Evolutionary conservation across 1,140 invertebrate genomes (phyloP).

Genomic region (Zaprionus capensis): DNA sequence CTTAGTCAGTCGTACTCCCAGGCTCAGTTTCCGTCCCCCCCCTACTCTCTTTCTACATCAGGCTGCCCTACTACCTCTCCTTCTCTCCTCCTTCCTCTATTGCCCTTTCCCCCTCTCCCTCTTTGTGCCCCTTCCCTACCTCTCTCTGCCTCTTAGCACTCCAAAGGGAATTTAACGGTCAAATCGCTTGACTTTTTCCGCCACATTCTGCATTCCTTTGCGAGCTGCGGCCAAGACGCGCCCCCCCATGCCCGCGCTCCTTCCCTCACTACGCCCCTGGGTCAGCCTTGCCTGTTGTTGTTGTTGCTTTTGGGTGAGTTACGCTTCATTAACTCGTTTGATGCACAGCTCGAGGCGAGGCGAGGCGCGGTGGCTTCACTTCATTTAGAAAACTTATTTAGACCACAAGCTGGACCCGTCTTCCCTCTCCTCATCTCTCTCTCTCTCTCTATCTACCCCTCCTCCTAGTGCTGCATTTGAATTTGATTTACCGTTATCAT

Average conservation of each 20-base stretch:
- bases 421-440: not conserved
- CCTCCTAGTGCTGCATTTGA: constrained; percentile 38
- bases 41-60: not conserved
- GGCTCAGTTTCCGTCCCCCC: constrained; percentile 6
- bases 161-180: constrained; percentile 65
- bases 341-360: constrained; percentile 32
- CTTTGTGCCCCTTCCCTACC: not conserved
- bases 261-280: not conserved
- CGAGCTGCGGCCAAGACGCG: not conserved
- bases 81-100: too few species aligned
- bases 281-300: not conserved
- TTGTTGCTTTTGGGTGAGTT: constrained; percentile 25
- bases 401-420: not conserved
- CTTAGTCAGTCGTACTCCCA: constrained; percentile 12
- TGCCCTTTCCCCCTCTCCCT: too few species aligned
- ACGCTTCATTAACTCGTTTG: constrained; percentile 76
- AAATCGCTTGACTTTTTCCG: constrained; percentile 75
- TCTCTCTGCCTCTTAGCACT: constrained; percentile 5
- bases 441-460: not conserved
- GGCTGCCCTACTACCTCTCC: not conserved
- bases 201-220: constrained; percentile 40
- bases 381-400: constrained; percentile 44
- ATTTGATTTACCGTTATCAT: constrained; percentile 71
- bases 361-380: constrained; percentile 1
- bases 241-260: not conserved